phyloP scores from a whole-genome alignment of 2,113 vertebrate genomes.

The Sceloporus tristichus region DNA sequence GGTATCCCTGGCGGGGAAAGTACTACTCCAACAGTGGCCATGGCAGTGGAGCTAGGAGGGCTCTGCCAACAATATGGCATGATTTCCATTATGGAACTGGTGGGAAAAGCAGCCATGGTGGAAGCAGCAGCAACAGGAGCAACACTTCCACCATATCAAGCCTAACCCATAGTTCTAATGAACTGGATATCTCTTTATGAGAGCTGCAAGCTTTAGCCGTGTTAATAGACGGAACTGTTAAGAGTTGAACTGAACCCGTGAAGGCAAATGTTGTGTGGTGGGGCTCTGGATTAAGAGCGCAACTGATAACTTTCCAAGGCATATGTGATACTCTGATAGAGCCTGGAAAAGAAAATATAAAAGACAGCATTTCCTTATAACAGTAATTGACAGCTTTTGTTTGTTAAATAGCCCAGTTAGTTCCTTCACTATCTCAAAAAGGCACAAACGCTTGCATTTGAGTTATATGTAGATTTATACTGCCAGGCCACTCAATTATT shows the following conservation, averaged over 20 bases:
- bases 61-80: neutral
- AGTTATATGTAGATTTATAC: neutral
- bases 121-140: neutral
- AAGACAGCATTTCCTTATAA: neutral
- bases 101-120: neutral
- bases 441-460: neutral
- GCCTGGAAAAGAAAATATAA: neutral
- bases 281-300: neutral
- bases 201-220: neutral
- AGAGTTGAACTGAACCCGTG: neutral
- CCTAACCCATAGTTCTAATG: neutral
- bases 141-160: neutral
- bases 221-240: neutral
- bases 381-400: neutral
- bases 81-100: neutral
- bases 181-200: neutral
- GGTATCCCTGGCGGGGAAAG: neutral
- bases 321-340: neutral
- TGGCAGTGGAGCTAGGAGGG: neutral
- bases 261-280: neutral
- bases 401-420: neutral
- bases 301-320: neutral
- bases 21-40: neutral
- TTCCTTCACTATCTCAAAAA: neutral
- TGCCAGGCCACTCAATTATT: neutral